Conservation (phyloP, 2,888 invertebrate genomes). For the Aphidius colemani region DNA sequence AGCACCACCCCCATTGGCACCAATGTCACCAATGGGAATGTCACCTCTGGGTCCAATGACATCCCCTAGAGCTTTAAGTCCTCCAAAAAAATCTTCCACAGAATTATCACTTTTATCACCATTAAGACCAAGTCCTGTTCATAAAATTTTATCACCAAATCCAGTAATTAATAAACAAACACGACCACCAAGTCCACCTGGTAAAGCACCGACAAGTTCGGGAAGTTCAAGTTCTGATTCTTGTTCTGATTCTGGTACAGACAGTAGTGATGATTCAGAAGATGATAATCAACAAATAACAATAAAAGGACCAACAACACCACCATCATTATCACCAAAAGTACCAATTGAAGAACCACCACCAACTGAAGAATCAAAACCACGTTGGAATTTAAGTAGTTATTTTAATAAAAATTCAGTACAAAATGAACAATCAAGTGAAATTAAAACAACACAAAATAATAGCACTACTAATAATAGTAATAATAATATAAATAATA, state of each 20-base stretch:
- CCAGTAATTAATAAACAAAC: slow-evolving; percentile 36
- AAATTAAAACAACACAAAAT: slow-evolving; percentile 36
- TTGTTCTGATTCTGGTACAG: slow-evolving; percentile 67
- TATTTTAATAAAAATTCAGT: slow-evolving; percentile 52
- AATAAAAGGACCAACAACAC: slow-evolving; percentile 57
- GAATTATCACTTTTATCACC: slow-evolving; percentile 40
- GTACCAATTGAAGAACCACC: slow-evolving; percentile 45
- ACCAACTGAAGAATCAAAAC: slow-evolving; percentile 61
- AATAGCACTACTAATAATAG: slow-evolving; percentile 50
- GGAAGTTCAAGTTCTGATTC: slow-evolving; percentile 69
- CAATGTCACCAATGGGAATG: slow-evolving; percentile 60
- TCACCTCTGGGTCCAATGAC: slow-evolving; percentile 50
- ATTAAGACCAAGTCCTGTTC: too few relatives aligned
- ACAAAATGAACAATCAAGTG: slow-evolving; percentile 39
- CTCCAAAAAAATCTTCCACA: slow-evolving; percentile 40
- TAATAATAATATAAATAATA: slow-evolving; percentile 34
- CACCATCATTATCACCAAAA: slow-evolving; percentile 49
- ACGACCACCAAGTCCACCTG: slow-evolving; percentile 59
- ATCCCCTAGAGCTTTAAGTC: slow-evolving; percentile 45
- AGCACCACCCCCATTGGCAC: slow-evolving; percentile 61
- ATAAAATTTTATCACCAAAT: slow-evolving; percentile 29
- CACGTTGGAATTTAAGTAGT: slow-evolving; percentile 58
- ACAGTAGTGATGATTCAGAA: slow-evolving; percentile 64
- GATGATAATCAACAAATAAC: slow-evolving; percentile 50
- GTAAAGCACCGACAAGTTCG: slow-evolving; percentile 61